Evolutionary conservation across 2,113 vertebrate species (phyloP), one percentile per base, ranked within the genome.

Genomic region (Accipiter virgatus): DNA sequence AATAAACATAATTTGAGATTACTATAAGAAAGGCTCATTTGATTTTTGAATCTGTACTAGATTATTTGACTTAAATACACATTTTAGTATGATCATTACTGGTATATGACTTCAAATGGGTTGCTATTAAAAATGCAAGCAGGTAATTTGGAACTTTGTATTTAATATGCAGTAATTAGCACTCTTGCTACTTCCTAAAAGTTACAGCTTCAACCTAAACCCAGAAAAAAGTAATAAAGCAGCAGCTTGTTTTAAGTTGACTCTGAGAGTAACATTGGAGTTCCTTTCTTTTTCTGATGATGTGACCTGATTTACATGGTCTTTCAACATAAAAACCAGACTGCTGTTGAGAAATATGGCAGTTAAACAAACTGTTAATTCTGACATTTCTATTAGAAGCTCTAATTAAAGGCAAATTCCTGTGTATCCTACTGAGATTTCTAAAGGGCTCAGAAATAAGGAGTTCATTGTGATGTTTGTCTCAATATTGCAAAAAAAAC

Each of bases 381-480:
- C 83, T 91, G 92, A 91, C 87, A 72, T 96, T 95, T 95, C 81
- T 77, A 50, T 80, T 92, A 91, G 56, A 93, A 91, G 12, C 10
- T 74, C 82, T 96, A 96, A 96, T 83, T 91, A 93, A 95, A 93
- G 86, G 48, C 74, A 96, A 88, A 94, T 84, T 93, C 80, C n/a
- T 91, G 36, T 81, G 47, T 62, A 78, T 95, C 55, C 91, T 83
- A 59, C 77, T 77, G 75, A 93, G 77, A 78, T 53, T 92, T 86
- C 84, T 74, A 85, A 40, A 77, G 63, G 63, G 73, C 71, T 90
- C 56, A 70, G 56, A 80, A 92, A 93, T 67, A 67, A 81, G 50
- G 59, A 93, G 61, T 40, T 84, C 48, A 91, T 94, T 85, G 88
- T 90, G 78, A 82, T 80, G 56, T 86, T 96, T 95, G 88, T 95